Conservation (phyloP, 2,113 vertebrate genomes). For the Sakesphorus luctuosus region DNA sequence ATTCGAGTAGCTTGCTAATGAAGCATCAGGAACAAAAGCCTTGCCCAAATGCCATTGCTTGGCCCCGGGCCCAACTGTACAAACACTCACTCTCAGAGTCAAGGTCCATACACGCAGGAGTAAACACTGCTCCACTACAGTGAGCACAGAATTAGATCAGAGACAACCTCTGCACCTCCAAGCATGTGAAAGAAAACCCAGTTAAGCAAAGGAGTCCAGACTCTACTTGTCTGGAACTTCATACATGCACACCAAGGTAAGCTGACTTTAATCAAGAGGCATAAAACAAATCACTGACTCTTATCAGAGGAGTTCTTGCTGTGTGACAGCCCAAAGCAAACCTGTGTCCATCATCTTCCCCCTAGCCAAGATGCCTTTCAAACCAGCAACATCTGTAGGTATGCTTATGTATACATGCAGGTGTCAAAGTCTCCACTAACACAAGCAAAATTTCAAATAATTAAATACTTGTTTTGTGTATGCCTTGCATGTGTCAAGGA, state of each 20-base stretch:
- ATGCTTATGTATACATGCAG: fast-evolving
- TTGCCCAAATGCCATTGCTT: neutral
- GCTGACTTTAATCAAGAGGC: neutral
- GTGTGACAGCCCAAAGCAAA: neutral
- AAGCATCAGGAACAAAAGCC: neutral
- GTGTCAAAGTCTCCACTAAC: neutral
- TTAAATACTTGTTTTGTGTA: neutral
- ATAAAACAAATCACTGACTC: neutral
- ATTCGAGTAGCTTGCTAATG: neutral
- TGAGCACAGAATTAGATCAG: neutral
- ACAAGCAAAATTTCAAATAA: neutral
- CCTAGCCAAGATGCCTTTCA: neutral
- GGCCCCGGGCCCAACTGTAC: neutral
- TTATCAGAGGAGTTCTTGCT: neutral
- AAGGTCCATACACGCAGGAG: fast-evolving
- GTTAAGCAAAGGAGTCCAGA: neutral
- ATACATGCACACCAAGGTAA: neutral
- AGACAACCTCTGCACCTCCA: neutral
- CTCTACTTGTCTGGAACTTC: neutral
- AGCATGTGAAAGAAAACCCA: fast-evolving
- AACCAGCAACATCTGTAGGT: fast-evolving
- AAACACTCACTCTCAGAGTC: neutral
- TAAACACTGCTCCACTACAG: neutral
- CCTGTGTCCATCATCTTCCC: neutral
- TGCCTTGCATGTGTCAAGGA: neutral